A percentile compares a stretch with the other conserved stretches of the same genome.
phyloP scores from a whole-genome alignment of 2,888 invertebrate species.

The Lomographa bimaculata region DNA sequence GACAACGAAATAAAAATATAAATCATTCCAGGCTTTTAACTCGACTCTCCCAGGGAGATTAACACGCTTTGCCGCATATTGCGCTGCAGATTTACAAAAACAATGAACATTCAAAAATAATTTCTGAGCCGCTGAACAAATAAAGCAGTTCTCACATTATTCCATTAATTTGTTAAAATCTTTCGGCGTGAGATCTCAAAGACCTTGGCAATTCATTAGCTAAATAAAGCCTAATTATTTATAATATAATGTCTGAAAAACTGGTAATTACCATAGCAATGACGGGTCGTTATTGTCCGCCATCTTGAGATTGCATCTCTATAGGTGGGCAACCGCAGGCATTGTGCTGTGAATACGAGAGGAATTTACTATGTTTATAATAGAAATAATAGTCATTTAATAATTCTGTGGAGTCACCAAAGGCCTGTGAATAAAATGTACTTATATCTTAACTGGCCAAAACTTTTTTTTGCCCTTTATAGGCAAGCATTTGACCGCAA shows the following conservation, averaged over 20 bases:
- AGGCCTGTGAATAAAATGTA: no score
- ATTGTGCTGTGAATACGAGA: slow-evolving; percentile 18
- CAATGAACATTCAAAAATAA: slow-evolving; percentile 26
- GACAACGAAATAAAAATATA: no score
- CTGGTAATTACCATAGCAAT: slow-evolving; percentile 29
- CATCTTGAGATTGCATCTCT: slow-evolving; percentile 31
- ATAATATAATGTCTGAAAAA: slow-evolving; percentile 30
- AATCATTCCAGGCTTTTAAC: no score
- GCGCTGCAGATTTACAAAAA: slow-evolving; percentile 13
- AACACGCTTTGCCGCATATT: slow-evolving; percentile 16
- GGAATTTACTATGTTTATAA: no score
- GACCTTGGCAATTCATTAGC: slow-evolving; percentile 34
- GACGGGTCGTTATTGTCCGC: slow-evolving; percentile 28
- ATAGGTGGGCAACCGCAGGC: slow-evolving; percentile 27
- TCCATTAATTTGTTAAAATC: slow-evolving; percentile 30
- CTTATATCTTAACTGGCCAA: no score
- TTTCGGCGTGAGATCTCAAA: slow-evolving; percentile 24
- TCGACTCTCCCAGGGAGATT: slow-evolving; percentile 11
- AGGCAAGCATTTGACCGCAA: no score
- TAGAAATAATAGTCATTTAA: no score
- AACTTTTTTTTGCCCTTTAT: no score
- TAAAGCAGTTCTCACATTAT: slow-evolving; percentile 34
- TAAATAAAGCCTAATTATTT: slow-evolving; percentile 30
- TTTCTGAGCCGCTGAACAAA: slow-evolving; percentile 31
- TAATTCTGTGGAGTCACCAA: no score